Base-by-base conservation (phyloP, 2,888 invertebrate species). In the Drosophila ezoana region DNA sequence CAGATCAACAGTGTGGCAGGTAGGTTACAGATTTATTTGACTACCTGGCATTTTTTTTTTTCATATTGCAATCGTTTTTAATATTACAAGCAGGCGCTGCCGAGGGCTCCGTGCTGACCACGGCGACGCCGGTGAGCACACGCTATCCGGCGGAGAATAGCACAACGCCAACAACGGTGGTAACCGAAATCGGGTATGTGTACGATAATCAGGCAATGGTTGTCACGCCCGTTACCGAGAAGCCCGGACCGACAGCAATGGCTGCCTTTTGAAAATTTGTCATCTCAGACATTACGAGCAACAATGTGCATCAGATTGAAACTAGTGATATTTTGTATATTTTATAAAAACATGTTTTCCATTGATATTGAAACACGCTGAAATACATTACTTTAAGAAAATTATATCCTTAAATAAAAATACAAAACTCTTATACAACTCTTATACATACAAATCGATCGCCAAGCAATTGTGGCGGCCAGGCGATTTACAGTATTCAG, bases 81-180 rank as follows among this genome's bases (percentile, higher is more conserved):
- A 28, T 28, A 48, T 59, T 35, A 58, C 20, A 38, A 41, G 4
- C 61, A 90, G 94, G 93, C 60, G 93, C 93, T 63, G 93, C 93
- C 64, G 94, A 94, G 6, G 94, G 94, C 2, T 94, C 94, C 0
- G 94, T 95, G 0, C 93, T 95, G 8, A 96, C 96, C 0, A 93
- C 95, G 48, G 95, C 95, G 79, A 96, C 96, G 5, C 94, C 95
- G 0, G 93, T 96, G 0, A 95, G 95, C 75, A 94, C 94, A 66
- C 93, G 96, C 64, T 94, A 96, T 81, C 96, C 96, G 0, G 95
- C 96, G 16, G 96, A 96, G 90, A 96, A 96, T 76, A 91, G 91
- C 59, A 94, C 95, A 0, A 95, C 96, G 1, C 94, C 95, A 2
- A 95, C 96, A 0, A 90, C 90, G 9, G 79, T 85, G 4, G 72